Evolutionary conservation across 2,797 vertebrate species (phyloP).

Genomic region (Hippopotamyrus pictus): DNA sequence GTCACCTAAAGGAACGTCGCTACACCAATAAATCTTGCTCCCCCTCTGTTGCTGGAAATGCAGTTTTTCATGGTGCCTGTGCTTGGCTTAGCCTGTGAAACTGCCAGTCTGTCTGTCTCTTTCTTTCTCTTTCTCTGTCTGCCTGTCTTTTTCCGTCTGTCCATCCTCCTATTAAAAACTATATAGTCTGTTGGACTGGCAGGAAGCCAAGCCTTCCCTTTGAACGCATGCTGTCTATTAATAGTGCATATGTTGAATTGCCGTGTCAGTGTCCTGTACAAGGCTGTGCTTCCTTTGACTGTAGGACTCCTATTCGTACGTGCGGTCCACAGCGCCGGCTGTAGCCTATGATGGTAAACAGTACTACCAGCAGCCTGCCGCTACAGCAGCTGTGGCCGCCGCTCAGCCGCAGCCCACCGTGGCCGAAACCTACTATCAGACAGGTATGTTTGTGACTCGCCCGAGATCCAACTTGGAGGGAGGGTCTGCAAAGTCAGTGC

Average conservation of each 20-base stretch:
- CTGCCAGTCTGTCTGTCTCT: not conserved
- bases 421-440: conserved; percentile 95
- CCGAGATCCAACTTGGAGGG: not conserved
- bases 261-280: not conserved
- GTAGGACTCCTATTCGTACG: conserved; percentile 92
- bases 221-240: not conserved
- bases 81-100: not conserved
- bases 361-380: conserved; percentile 93
- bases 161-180: not conserved
- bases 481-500: not conserved
- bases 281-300: conserved; percentile 23
- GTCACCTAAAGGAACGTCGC: not conserved
- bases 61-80: not conserved
- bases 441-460: conserved; percentile 61
- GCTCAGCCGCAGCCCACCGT: conserved; percentile 86
- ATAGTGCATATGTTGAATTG: not conserved
- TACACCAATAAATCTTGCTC: not conserved
- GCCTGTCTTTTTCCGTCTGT: not conserved
- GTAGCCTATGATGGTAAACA: conserved; percentile 93
- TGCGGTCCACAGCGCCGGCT: conserved; percentile 85
- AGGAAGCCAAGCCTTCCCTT: not conserved
- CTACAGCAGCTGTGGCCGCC: conserved; percentile 76
- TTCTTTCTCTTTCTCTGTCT: not conserved
- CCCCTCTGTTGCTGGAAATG: not conserved
- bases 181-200: not conserved